Evolutionary conservation across 2,113 vertebrate genomes (phyloP).

Genomic region (Pristiophorus japonicus): DNA sequence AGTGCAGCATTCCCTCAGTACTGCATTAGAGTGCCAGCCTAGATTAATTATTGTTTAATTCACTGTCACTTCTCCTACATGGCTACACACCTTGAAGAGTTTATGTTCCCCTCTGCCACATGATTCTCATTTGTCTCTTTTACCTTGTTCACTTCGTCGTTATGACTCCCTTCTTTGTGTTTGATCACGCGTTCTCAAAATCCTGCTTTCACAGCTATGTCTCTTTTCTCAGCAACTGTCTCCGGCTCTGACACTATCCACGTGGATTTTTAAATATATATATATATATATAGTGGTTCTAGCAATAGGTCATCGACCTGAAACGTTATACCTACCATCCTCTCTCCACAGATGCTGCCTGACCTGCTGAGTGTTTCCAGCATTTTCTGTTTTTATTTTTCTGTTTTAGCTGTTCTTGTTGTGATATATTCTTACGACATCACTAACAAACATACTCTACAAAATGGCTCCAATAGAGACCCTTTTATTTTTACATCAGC

Average conservation of each 20-base stretch:
- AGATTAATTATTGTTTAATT: background rate
- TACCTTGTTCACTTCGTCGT: background rate
- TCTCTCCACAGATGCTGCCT: background rate
- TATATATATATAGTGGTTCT: background rate
- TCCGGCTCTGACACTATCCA: background rate
- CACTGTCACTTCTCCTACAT: background rate
- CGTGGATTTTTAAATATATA: background rate
- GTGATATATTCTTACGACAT: no score
- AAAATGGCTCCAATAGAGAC: no score
- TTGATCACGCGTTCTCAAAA: background rate
- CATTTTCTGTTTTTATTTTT: background rate
- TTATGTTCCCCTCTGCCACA: background rate
- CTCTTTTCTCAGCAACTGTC: background rate
- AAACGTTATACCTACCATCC: background rate
- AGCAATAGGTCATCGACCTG: background rate
- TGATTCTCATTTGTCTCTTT: background rate
- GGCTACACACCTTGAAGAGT: background rate
- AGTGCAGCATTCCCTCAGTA: no score
- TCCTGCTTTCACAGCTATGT: background rate
- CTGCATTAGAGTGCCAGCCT: no score
- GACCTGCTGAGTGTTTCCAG: background rate
- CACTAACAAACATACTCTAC: no score
- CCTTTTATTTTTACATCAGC: no score
- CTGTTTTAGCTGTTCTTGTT: background rate
- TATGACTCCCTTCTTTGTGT: background rate